phyloP scores from a whole-genome alignment of 2,888 invertebrate species.

The Melinopterus prodromus region DNA sequence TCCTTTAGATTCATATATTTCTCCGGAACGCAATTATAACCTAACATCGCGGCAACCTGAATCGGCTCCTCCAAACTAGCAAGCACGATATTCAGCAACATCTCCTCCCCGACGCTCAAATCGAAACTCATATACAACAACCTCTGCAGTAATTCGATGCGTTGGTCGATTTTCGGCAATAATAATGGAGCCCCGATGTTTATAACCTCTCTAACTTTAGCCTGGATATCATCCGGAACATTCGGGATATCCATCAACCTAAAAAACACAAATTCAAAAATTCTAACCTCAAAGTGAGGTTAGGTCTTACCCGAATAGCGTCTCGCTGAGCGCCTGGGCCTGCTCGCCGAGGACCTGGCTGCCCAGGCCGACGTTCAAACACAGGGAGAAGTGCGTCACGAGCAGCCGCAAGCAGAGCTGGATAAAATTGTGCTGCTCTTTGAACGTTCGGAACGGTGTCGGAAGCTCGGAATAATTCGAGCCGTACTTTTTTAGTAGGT shows the following conservation, averaged over 20 bases:
- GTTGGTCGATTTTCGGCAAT: slow-evolving; percentile 66
- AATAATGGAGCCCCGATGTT: slow-evolving; percentile 67
- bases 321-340: slow-evolving; percentile 63
- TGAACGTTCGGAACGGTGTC: slow-evolving; percentile 60
- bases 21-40: slow-evolving; percentile 57
- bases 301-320: slow-evolving; percentile 63
- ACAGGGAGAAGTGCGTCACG: slow-evolving; percentile 67
- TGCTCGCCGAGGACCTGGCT: slow-evolving; percentile 63
- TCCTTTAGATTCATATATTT: slow-evolving; percentile 46
- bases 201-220: slow-evolving; percentile 66
- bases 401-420: slow-evolving; percentile 65
- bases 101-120: slow-evolving; percentile 67
- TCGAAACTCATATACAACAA: slow-evolving; percentile 64
- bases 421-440: slow-evolving; percentile 67
- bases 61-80: slow-evolving; percentile 68
- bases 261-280: neutral
- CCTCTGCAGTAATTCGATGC: slow-evolving; percentile 66
- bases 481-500: slow-evolving; percentile 67
- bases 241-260: slow-evolving; percentile 58
- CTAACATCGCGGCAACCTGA: slow-evolving; percentile 66
- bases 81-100: slow-evolving; percentile 68
- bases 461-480: slow-evolving; percentile 62
- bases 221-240: slow-evolving; percentile 63
- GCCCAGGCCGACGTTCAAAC: slow-evolving; percentile 63
- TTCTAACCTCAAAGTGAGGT: neutral